Evolutionary conservation across 2,113 vertebrate species (phyloP).

Genomic region (Microcebus griseorufus): DNA sequence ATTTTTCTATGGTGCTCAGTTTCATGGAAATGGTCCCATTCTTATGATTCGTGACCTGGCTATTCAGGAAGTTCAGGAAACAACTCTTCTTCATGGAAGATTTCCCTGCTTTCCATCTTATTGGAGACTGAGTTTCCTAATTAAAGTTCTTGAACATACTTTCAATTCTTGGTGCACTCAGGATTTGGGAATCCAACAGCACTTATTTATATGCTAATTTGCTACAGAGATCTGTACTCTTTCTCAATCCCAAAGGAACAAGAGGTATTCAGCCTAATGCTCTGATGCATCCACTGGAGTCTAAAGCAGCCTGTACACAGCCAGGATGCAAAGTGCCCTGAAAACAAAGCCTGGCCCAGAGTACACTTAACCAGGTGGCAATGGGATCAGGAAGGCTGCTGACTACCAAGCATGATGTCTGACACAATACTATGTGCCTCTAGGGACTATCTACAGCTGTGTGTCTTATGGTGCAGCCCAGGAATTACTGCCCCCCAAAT

Average conservation of each 20-base stretch:
- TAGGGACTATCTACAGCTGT: neutral
- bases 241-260: slow-evolving; percentile 46
- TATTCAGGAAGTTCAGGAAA: neutral
- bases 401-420: neutral
- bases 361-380: neutral
- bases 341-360: neutral
- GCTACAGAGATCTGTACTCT: slow-evolving; percentile 27
- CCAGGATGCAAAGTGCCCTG: neutral
- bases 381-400: neutral
- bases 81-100: neutral
- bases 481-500: neutral
- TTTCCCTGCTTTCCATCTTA: slow-evolving; percentile 29
- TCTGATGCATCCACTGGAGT: neutral
- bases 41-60: neutral
- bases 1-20: neutral
- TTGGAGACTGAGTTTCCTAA: neutral
- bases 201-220: slow-evolving; percentile 78
- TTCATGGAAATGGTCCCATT: neutral
- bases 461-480: too few species aligned
- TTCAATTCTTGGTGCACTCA: slow-evolving; percentile 33
- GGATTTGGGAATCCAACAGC: neutral
- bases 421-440: neutral
- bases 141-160: slow-evolving; percentile 37
- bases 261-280: neutral
- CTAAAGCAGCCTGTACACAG: neutral